Conservation (phyloP, 2,113 vertebrate genomes). For the Pelmatolapia mariae region DNA sequence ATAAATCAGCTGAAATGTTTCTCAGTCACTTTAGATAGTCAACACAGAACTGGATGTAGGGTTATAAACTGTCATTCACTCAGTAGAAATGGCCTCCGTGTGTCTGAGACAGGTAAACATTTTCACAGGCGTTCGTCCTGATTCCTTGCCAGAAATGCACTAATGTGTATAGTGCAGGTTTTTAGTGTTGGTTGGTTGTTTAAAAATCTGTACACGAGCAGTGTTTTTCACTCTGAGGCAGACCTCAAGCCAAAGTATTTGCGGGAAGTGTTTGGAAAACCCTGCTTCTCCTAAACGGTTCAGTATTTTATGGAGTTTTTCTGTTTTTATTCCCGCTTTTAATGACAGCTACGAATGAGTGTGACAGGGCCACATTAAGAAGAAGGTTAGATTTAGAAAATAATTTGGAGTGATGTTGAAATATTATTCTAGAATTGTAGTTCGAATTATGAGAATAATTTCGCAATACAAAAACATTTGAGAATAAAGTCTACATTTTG, state of each 20-base stretch:
- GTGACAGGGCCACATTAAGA: not conserved
- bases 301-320: not conserved
- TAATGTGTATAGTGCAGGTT: not conserved
- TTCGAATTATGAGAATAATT: not conserved
- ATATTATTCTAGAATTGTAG: not conserved
- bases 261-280: not conserved
- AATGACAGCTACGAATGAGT: not conserved
- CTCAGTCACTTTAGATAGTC: constrained; percentile 57
- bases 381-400: not conserved
- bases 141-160: constrained; percentile 43
- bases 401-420: not conserved
- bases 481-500: not conserved
- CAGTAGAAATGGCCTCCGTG: not conserved
- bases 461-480: not conserved
- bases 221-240: constrained; percentile 1
- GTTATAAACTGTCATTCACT: constrained; percentile 1
- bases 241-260: constrained; percentile 46
- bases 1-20: constrained; percentile 38
- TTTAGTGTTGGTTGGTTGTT: not conserved
- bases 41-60: constrained; percentile 49
- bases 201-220: not conserved
- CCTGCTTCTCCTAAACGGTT: constrained; percentile 15
- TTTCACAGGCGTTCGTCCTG: not conserved
- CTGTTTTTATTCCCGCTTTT: not conserved
- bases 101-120: not conserved